Base-by-base conservation (phyloP, 2,797 vertebrate species). In the Microchirus variegatus region DNA sequence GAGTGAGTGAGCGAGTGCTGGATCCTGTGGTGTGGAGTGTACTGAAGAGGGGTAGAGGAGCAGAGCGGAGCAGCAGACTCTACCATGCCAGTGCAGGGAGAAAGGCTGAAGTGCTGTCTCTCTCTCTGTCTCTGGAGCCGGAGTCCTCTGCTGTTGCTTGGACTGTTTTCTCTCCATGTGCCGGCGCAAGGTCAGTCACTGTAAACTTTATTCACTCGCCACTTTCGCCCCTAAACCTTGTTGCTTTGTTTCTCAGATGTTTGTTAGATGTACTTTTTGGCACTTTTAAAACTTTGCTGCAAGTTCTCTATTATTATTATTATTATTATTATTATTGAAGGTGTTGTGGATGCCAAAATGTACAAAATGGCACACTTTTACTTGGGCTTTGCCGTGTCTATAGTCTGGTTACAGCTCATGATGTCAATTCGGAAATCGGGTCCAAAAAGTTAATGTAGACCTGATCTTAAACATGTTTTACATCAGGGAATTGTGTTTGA, bases 31-130 rank as follows among this genome's bases (percentile, higher is more conserved):
- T 55, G 81, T 66, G 73, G 80, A 81, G 72, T 76, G 73, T 31
- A 70, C 64, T 80, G 78, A 81, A 82, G 78, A 78, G 77, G 59
- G 71, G 82, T 31, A 73, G 79, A 49, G 52, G 79, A 83, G 81
- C 43, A 53, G 74, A 87, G 75, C 18, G 11, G 71, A 68, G 84
- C 53, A 19, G 68, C 83, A 84, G 74, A 82, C 82, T 74, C 83
- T 76, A 90, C 85, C 80, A 91, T 91, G 90, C 76, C 82, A 76
- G 85, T 79, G 78, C 84, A 80, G 83, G 78, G 86, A 86, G 85
- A 57, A 84, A 69, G 85, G 79, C 84, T 84, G 80, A 66, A 78
- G 81, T 55, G 78, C 75, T 78, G 73, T 75, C 49, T 77, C 57
- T 78, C 78, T 82, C 65, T 82, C 66, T 84, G 79, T 46, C 67